Percentiles rank a stretch among this genome's conserved stretches.
Conservation (phyloP, 1,140 invertebrate genomes). For the Panagrolaimus sp. region DNA sequence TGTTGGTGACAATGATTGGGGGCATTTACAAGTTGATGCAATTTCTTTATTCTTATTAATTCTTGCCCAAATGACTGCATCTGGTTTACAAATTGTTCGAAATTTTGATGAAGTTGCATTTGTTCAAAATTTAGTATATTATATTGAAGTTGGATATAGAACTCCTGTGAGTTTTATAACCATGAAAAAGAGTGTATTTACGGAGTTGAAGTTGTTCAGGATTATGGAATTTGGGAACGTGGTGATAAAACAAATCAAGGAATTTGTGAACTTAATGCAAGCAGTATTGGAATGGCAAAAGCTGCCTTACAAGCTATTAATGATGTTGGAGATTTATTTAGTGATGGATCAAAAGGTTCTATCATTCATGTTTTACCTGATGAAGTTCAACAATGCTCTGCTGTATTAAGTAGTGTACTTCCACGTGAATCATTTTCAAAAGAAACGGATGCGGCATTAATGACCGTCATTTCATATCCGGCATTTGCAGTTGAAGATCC, state of each 20-base stretch:
- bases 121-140: constrained; percentile 96
- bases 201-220: constrained; percentile 62
- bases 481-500: constrained; percentile 97
- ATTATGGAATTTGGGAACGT: constrained; percentile 99
- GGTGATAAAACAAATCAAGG: constrained; percentile 99
- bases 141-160: constrained; percentile 94
- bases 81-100: constrained; percentile 86
- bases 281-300: constrained; percentile 77
- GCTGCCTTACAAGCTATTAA: constrained; percentile 83
- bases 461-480: constrained; percentile 93
- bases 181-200: too few species aligned
- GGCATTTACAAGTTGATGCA: constrained; percentile 94
- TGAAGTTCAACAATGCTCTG: constrained; percentile 93
- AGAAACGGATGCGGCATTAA: constrained; percentile 86
- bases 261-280: constrained; percentile 92
- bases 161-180: constrained; percentile 68
- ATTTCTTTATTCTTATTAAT: constrained; percentile 87
- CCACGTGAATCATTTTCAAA: constrained; percentile 97
- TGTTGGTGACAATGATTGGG: constrained; percentile 91
- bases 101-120: constrained; percentile 94
- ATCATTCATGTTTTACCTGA: constrained; percentile 96
- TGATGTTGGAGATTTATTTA: constrained; percentile 89
- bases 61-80: constrained; percentile 98
- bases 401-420: constrained; percentile 92
- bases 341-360: constrained; percentile 66